Percentiles rank a stretch among this genome's conserved stretches.
phyloP scores from a whole-genome alignment of 2,113 vertebrate species.

The Camelus dromedarius region DNA sequence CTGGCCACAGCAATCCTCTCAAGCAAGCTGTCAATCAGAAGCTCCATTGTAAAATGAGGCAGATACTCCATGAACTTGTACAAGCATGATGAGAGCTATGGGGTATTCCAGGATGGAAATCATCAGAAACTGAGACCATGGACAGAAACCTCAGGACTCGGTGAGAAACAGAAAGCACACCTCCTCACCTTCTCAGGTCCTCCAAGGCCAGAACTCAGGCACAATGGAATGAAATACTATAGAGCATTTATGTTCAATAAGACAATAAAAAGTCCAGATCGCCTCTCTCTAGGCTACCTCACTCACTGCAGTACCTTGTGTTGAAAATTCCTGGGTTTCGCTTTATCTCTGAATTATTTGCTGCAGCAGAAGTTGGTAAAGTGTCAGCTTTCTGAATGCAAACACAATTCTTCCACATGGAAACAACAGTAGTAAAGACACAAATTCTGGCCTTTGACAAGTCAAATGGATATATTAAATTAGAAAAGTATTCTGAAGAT shows the following conservation, averaged over 20 bases:
- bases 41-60: neutral
- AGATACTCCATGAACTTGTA: neutral
- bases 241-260: neutral
- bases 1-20: neutral
- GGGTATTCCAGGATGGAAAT: neutral
- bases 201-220: neutral
- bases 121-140: neutral
- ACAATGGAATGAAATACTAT: neutral
- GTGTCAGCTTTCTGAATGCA: neutral
- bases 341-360: neutral
- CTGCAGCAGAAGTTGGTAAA: neutral
- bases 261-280: neutral
- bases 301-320: neutral
- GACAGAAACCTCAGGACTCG: neutral
- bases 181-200: neutral
- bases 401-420: neutral
- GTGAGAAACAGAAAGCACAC: neutral
- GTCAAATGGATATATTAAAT: slow-evolving; percentile 35
- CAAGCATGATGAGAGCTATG: neutral
- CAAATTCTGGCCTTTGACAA: neutral
- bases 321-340: neutral
- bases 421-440: slow-evolving; percentile 15
- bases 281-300: neutral
- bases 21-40: neutral
- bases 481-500: slow-evolving; percentile 30